Evolutionary conservation across 1,140 invertebrate genomes (phyloP).

Genomic region (Pararge aegeria): DNA sequence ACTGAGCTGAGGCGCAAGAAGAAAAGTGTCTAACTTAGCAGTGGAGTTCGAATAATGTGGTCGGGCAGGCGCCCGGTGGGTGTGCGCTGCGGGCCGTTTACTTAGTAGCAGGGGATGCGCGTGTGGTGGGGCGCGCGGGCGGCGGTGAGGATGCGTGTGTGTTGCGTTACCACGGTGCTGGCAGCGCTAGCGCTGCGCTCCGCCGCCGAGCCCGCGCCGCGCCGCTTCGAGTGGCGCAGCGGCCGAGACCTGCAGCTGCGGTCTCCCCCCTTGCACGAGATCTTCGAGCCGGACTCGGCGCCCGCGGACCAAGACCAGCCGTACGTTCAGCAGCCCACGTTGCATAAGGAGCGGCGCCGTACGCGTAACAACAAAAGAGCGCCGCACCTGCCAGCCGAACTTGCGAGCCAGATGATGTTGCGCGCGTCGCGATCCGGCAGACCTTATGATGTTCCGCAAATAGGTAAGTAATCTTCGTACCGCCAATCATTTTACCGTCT

Average conservation of each 20-base stretch:
- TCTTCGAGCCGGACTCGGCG: conserved; percentile 52
- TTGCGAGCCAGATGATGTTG: conserved; percentile 73
- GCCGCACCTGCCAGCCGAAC: conserved; percentile 56
- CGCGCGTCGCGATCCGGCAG: conserved; percentile 65
- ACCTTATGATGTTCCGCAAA: conserved; percentile 73
- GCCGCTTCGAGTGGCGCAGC: conserved; percentile 57
- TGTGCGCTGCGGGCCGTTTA: conserved; percentile 49
- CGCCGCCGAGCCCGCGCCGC: conserved; percentile 56
- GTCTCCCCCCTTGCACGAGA: conserved; percentile 55
- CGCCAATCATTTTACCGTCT: too few relatives aligned
- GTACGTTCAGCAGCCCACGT: conserved; percentile 34
- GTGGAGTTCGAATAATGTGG: conserved; percentile 63
- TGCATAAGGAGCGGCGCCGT: conserved; percentile 57
- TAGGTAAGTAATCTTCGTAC: conserved; percentile 51
- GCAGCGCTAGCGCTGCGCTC: conserved; percentile 67
- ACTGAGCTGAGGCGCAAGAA: conserved; percentile 41
- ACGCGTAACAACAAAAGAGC: conserved; percentile 58
- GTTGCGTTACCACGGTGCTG: conserved; percentile 60
- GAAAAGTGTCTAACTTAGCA: conserved; percentile 27
- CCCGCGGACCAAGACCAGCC: conserved; percentile 29
- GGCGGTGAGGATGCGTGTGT: conserved; percentile 61
- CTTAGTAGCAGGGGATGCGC: conserved; percentile 64
- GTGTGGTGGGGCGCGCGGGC: conserved; percentile 54
- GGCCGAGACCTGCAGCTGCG: conserved; percentile 53
- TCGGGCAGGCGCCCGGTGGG: conserved; percentile 61